Conservation (phyloP, 2,797 vertebrate species). For the Myotis pilosus region DNA sequence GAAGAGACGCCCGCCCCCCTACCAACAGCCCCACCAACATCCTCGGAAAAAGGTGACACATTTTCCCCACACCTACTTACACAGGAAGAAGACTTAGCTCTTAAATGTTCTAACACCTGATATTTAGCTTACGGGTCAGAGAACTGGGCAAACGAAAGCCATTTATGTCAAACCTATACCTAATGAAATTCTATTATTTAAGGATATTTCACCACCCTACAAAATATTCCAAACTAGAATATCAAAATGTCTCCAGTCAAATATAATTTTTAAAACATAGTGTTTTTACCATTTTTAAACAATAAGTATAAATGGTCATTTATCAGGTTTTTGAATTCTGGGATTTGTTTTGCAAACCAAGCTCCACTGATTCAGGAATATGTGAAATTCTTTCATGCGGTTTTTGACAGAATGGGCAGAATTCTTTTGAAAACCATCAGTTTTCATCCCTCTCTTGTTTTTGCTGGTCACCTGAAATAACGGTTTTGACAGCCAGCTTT, state of each 20-base stretch:
- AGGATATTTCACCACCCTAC: conserved; percentile 20
- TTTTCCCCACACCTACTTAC: conserved; percentile 47
- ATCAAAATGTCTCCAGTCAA: neutral
- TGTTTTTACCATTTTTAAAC: neutral
- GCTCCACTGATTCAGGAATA: neutral
- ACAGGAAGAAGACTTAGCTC: conserved; percentile 31
- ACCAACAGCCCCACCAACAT: neutral
- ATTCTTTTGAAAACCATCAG: conserved; percentile 23
- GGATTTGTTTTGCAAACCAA: neutral
- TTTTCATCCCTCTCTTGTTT: neutral
- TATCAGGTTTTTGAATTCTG: neutral
- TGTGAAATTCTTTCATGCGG: neutral
- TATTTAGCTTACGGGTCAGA: conserved; percentile 48
- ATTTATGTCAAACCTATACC: conserved; percentile 11
- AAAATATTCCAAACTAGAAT: neutral
- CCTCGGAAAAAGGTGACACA: neutral
- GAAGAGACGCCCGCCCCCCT: neutral
- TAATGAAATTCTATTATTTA: conserved; percentile 53
- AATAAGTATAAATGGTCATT: neutral
- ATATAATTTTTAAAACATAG: neutral
- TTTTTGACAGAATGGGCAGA: neutral
- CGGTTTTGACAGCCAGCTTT: conserved; percentile 18
- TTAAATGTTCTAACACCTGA: conserved; percentile 45
- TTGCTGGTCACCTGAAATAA: neutral
- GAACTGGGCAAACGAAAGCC: conserved; percentile 20